A percentile compares a stretch with the other conserved stretches of the same genome.
These are phyloP conservation scores for Lasioglossum marginatum DNA, from an alignment of 2,888 invertebrate species.

Conservation along the genomic window DNA sequence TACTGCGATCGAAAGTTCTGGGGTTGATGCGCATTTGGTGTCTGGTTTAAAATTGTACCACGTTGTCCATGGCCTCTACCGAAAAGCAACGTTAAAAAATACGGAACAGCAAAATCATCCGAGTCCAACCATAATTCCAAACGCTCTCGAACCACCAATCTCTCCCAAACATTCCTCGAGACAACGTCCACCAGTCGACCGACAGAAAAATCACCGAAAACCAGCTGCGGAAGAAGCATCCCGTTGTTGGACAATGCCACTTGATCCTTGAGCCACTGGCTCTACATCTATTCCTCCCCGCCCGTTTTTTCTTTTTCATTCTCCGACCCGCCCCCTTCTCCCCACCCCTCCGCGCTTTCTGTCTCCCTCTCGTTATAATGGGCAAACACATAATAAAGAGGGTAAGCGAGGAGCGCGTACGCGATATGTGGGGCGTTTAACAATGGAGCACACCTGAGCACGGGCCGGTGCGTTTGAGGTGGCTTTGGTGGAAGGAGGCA, in stretches of 20 bases:
- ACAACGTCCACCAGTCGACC: not conserved
- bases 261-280: conserved; percentile 67
- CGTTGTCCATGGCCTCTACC: too few relatives aligned
- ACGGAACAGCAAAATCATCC: too few relatives aligned
- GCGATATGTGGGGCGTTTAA: conserved; percentile 78
- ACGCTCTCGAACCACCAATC: not conserved
- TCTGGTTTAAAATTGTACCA: too few relatives aligned
- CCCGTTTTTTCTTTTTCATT: conserved; percentile 27
- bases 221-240: conserved; percentile 27
- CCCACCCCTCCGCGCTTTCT: conserved; percentile 12
- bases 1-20: not conserved
- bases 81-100: too few relatives aligned
- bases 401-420: conserved; percentile 69
- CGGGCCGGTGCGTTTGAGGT: conserved; percentile 78
- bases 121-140: not conserved
- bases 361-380: conserved; percentile 65
- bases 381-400: conserved; percentile 79
- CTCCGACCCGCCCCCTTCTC: not conserved
- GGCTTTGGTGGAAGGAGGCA: conserved; percentile 66
- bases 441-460: conserved; percentile 82
- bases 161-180: not conserved
- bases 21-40: too few relatives aligned
- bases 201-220: conserved; percentile 39
- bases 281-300: conserved; percentile 14
- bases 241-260: conserved; percentile 64